Evolutionary conservation across 2,797 vertebrate species (phyloP), one percentile per base, ranked within the genome.

Genomic region (Momotus momota): DNA sequence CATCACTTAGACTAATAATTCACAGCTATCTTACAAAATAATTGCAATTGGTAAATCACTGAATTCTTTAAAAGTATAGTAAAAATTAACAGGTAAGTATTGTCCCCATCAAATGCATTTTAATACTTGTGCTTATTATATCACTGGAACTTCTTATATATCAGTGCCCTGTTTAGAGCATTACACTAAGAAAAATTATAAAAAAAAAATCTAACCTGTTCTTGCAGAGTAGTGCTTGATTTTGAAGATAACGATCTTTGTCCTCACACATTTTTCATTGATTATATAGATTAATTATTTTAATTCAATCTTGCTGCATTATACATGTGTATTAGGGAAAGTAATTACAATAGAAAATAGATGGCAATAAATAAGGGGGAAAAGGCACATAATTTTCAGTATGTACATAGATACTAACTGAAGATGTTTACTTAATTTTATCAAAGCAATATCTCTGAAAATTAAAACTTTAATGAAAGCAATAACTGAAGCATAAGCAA

Each of bases 381-480:
- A 90, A 95, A 96, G 31, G 43, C 75, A 91, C 78, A 75, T 86
- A 52, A 90, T 94, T 65, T 95, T 93, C 51, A 51, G 9, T 81
- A 61, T 69, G 81, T 85, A 94, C 95, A 92, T 67, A 96, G 75
- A 96, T 80, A 92, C 46, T 93, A 97, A 95, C 43, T 82, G 52
- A 78, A 94, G 38, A 97, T 91, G 86, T 94, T 97, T 97, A 96
- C 64, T 96, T 96, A 96, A 97, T 98, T 96, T 97, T 96, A 96
- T 96, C 96, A 88, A 86, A 88, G 94, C 77, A 97, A 86, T 97
- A 96, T 67, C 91, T 87, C 80, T 97, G 46, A 43, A 97, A 97
- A 98, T 98, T 97, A 97, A 97, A 98, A 96, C 82, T 96, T 92
- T 95, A 97, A 97, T 98, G 88, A 98, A 96, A 97, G 66, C 94